Base-by-base conservation (phyloP, 1,140 invertebrate species). In the Saccostrea glomerata region DNA sequence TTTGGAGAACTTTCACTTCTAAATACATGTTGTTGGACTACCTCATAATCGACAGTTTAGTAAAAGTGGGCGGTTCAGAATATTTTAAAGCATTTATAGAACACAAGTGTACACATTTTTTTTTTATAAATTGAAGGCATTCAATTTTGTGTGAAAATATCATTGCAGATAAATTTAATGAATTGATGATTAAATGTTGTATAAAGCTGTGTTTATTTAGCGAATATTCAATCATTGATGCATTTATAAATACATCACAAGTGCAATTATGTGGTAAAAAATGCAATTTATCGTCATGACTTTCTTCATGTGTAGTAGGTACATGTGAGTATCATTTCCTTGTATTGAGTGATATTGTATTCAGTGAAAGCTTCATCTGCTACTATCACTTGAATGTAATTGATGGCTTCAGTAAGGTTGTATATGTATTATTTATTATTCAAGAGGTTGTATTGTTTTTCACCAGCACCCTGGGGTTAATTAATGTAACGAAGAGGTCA, bases 341-440 rank as follows among this genome's bases (percentile, higher is more conserved):
- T n/a, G 58, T 63, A 20, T 20, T 6, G 15, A 63, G 7, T 63
- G 58, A 20, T n/a, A 63, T 63, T 20, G 58, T 20, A 20, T 6
- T 17, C 5, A 20, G 5, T 63, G n/a, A n/a, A 63, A 63, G 58
- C 17, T 17, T 63, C 6, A 4, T 20, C n/a, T 63, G 17, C n/a
- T 63, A 17, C n/a, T 20, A 20, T 20, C 58, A 20, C 5, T 63
- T n/a, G 0, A 20, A 2, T 63, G 58, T 63, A 63, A 17, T n/a
- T 0, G 17, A 63, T 20, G 17, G 47, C 47, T 47, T 47, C 17
- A 63, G n/a, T 63, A 63, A 1, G 58, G 58, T 63, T 63, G 58
- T 63, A 63, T 20, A 63, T 30, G 23, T 77, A 77, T 5, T 77
- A 77, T 73, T 73, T 73, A 73, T 73, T 73, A 73, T 77, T 77